A percentile compares a stretch with the other conserved stretches of the same genome.
Conservation (phyloP, 2,113 vertebrate species). For the Colaptes auratus region DNA sequence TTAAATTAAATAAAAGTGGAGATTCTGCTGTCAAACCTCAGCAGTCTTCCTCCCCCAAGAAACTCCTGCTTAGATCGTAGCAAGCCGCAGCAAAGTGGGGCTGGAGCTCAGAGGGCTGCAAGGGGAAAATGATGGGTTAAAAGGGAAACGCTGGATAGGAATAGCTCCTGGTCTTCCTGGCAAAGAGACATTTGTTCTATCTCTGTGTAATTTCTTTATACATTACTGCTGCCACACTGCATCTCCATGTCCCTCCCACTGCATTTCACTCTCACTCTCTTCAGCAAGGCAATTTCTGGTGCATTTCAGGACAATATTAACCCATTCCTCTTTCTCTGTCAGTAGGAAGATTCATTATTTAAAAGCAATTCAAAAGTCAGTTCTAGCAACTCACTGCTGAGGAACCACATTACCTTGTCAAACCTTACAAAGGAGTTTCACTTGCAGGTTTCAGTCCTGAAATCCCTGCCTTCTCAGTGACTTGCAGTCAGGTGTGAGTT, state of each 20-base stretch:
- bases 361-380: slow-evolving; percentile 2
- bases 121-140: slow-evolving; percentile 29
- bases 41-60: not conserved
- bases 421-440: not conserved
- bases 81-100: not conserved
- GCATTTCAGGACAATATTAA: slow-evolving; percentile 73
- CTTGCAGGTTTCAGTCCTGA: not conserved
- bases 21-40: slow-evolving; percentile 30
- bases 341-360: not conserved
- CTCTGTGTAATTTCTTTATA: slow-evolving; percentile 64
- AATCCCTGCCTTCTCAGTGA: not conserved
- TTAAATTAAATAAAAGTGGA: slow-evolving; percentile 50
- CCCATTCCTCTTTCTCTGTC: slow-evolving; percentile 42
- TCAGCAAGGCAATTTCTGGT: slow-evolving; percentile 66
- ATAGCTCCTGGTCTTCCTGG: slow-evolving; percentile 52
- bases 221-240: slow-evolving; percentile 67
- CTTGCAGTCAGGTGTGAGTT: slow-evolving; percentile 29
- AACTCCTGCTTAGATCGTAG: not conserved
- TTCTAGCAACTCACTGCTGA: not conserved
- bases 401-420: not conserved
- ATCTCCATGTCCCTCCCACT: slow-evolving; percentile 70
- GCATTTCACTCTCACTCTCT: slow-evolving; percentile 58
- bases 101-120: not conserved
- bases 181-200: slow-evolving; percentile 59
- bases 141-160: slow-evolving; percentile 19